Evolutionary conservation across 2,888 invertebrate genomes (phyloP).

Genomic region (Suillia variegata): DNA sequence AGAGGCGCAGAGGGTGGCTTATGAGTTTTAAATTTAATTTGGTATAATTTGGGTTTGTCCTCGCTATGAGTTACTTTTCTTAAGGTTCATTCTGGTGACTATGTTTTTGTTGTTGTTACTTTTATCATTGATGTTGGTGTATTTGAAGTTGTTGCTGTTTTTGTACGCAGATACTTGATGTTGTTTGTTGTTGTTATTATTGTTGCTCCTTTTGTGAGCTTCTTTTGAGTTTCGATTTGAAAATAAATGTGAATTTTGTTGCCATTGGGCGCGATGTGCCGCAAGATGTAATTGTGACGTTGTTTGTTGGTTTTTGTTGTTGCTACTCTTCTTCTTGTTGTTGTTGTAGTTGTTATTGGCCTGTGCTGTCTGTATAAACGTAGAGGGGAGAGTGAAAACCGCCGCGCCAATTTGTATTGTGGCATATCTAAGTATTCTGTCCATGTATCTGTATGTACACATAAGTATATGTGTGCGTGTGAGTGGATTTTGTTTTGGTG

Average conservation of each 20-base stretch:
- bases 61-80: background rate
- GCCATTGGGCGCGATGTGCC: background rate
- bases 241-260: conserved; percentile 5
- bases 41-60: background rate
- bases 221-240: background rate
- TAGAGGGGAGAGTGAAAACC: background rate
- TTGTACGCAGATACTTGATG: background rate
- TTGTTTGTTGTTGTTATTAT: background rate
- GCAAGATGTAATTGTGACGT: background rate
- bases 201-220: background rate
- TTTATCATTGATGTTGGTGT: background rate
- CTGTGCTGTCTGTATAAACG: no score
- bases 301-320: no score
- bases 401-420: background rate
- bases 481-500: background rate
- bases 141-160: background rate
- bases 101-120: background rate
- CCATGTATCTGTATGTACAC: background rate
- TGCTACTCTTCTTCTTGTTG: no score
- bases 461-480: background rate
- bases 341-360: no score
- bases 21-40: conserved; percentile 11
- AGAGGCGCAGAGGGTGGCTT: background rate
- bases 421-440: background rate
- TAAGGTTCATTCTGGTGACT: no score